Conservation (phyloP, 1,140 invertebrate species). For the Caenorhabditis briggsae region DNA sequence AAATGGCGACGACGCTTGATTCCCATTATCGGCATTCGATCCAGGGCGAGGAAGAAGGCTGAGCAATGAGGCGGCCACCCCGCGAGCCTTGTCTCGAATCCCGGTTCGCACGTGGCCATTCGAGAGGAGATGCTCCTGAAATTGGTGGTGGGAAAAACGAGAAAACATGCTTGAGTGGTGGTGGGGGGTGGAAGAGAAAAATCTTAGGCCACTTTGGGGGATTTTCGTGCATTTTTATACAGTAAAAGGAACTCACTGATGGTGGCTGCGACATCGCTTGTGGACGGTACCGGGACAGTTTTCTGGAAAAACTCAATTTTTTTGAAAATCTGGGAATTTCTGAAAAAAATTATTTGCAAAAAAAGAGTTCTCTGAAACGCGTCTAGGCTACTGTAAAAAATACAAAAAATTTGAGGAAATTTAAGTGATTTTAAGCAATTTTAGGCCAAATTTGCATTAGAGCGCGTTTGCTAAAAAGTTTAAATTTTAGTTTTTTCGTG, state of each 20-base stretch:
- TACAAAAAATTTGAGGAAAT: background rate
- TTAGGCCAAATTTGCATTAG: background rate
- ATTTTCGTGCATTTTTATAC: background rate
- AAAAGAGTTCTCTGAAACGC: too few species aligned
- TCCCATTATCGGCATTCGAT: background rate
- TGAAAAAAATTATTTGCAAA: too few species aligned
- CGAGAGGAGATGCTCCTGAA: conserved; percentile 57
- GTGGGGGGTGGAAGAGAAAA: background rate
- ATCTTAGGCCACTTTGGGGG: background rate
- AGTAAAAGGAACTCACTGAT: conserved; percentile 1
- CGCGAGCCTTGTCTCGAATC: conserved; percentile 59
- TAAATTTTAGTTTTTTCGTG: too few species aligned
- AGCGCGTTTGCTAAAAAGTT: background rate
- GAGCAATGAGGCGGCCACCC: conserved; percentile 58
- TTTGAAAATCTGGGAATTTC: too few species aligned
- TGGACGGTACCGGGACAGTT: conserved; percentile 38
- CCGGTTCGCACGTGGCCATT: conserved; percentile 60
- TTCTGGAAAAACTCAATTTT: conserved; percentile 15
- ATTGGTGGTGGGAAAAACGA: conserved; percentile 11
- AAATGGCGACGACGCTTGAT: background rate
- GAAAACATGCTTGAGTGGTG: background rate
- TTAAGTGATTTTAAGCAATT: background rate
- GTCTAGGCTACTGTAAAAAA: conserved; percentile 75
- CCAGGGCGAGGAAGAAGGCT: conserved; percentile 56
- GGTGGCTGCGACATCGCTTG: conserved; percentile 23